phyloP scores from a whole-genome alignment of 2,797 vertebrate species.

The Pseudomugil tenellus region DNA sequence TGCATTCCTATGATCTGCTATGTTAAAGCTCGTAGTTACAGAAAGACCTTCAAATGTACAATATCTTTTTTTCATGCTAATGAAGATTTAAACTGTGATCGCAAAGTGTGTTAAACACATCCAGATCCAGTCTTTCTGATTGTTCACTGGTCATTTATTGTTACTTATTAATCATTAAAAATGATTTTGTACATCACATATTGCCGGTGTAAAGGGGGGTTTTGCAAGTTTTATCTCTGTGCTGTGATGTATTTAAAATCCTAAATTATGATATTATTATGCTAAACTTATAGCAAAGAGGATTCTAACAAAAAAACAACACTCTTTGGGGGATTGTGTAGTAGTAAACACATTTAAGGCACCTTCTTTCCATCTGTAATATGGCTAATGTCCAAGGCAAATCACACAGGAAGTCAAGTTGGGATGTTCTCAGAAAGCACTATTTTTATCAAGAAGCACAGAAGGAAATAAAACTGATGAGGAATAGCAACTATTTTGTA shows the following conservation, averaged over 20 bases:
- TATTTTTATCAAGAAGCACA: slow-evolving; percentile 56
- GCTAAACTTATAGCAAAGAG: not conserved
- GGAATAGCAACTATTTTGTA: slow-evolving; percentile 29
- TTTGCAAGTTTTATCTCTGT: not conserved
- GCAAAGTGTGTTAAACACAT: not conserved
- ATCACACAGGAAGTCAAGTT: slow-evolving; percentile 61
- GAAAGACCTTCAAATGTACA: not conserved
- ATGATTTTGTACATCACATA: not conserved
- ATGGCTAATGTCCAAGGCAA: slow-evolving; percentile 31
- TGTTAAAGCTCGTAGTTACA: slow-evolving; percentile 1
- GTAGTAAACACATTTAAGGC: slow-evolving; percentile 13
- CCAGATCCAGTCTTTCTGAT: not conserved
- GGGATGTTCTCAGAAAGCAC: slow-evolving; percentile 47
- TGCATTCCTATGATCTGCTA: too few relatives aligned
- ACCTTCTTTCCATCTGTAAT: slow-evolving; percentile 15
- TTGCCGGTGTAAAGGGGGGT: too few relatives aligned
- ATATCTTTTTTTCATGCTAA: not conserved
- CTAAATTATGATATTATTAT: not conserved
- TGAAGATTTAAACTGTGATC: not conserved
- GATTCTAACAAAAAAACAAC: not conserved
- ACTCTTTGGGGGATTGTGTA: not conserved
- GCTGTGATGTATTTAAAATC: not conserved
- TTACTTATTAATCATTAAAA: not conserved
- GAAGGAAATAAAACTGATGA: slow-evolving; percentile 25
- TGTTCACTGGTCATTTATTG: not conserved